These are phyloP conservation scores for Rhinatrema bivittatum DNA, from an alignment of 2,797 vertebrate genomes.

Conservation along the genomic window DNA sequence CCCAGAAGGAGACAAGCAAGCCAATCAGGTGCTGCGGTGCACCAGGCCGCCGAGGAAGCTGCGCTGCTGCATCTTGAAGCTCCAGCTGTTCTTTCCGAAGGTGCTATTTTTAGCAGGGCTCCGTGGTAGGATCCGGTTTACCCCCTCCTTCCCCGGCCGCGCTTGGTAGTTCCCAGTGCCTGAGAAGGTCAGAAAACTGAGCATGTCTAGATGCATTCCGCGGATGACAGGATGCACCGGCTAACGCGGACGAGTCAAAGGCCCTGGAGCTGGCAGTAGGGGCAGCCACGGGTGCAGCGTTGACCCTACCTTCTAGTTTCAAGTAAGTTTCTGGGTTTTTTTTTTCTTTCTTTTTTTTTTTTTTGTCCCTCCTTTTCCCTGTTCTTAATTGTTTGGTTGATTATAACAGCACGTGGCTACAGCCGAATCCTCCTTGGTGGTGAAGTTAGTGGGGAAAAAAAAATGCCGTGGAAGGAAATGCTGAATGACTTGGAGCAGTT, in stretches of 20 bases:
- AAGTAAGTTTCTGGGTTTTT: too few species aligned
- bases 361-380: too few species aligned
- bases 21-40: neutral
- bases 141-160: slow-evolving; percentile 30
- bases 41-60: neutral
- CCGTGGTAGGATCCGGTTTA: slow-evolving; percentile 65
- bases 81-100: slow-evolving; percentile 13
- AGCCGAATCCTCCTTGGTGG: too few species aligned
- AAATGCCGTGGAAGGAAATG: too few species aligned
- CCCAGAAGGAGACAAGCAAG: too few species aligned
- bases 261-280: slow-evolving; percentile 6
- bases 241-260: slow-evolving; percentile 20
- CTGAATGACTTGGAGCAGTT: too few species aligned
- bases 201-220: slow-evolving; percentile 55
- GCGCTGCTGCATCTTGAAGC: slow-evolving; percentile 17
- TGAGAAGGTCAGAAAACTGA: slow-evolving; percentile 78
- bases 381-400: too few species aligned
- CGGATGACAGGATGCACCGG: slow-evolving; percentile 36
- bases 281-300: neutral
- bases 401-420: too few species aligned
- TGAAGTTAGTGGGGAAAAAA: too few species aligned
- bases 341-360: too few species aligned
- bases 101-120: slow-evolving; percentile 42
- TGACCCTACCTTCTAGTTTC: slow-evolving; percentile 15
- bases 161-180: slow-evolving; percentile 80